A percentile compares a stretch with the other conserved stretches of the same genome.
Conservation (phyloP, 2,797 vertebrate genomes). For the Pseudochaenichthys georgianus region DNA sequence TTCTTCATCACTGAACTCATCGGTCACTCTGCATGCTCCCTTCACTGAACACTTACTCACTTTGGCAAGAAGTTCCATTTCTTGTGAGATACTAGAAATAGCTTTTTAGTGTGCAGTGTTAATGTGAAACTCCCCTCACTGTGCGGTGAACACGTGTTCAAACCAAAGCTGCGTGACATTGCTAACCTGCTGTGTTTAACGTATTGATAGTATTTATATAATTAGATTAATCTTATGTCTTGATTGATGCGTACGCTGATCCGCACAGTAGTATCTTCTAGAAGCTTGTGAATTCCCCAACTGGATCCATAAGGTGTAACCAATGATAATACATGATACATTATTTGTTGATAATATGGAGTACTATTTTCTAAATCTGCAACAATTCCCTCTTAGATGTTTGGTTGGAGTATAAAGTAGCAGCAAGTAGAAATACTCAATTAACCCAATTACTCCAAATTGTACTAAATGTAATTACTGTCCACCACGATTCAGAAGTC, state of each 20-base stretch:
- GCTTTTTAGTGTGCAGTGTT: slow-evolving; percentile 21
- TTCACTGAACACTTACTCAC: slow-evolving; percentile 18
- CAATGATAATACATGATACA: no score
- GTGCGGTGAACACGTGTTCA: slow-evolving; percentile 65
- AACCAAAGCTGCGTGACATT: slow-evolving; percentile 55
- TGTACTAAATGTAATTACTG: no score
- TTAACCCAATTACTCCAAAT: no score
- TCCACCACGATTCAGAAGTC: slow-evolving; percentile 39
- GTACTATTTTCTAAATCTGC: no score
- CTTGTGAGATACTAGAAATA: slow-evolving; percentile 47
- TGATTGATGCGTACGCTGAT: slow-evolving; percentile 52
- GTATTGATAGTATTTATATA: slow-evolving; percentile 55
- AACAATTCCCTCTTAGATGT: no score
- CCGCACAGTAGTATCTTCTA: not conserved
- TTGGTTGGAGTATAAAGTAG: no score
- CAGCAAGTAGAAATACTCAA: no score
- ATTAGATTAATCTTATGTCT: slow-evolving; percentile 56
- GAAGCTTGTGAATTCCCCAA: no score
- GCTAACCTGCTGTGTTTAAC: slow-evolving; percentile 57
- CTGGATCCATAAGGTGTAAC: no score
- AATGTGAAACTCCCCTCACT: slow-evolving; percentile 44
- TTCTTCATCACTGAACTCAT: not conserved
- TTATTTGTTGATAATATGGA: no score
- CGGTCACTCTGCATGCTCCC: slow-evolving; percentile 19
- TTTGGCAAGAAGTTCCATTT: slow-evolving; percentile 13